Percentiles rank a stretch among this genome's conserved stretches.
These are phyloP conservation scores for Palythoa heliodiscus DNA, from an alignment of 92 coral and sea anemone genomes.

Conservation along the genomic window DNA sequence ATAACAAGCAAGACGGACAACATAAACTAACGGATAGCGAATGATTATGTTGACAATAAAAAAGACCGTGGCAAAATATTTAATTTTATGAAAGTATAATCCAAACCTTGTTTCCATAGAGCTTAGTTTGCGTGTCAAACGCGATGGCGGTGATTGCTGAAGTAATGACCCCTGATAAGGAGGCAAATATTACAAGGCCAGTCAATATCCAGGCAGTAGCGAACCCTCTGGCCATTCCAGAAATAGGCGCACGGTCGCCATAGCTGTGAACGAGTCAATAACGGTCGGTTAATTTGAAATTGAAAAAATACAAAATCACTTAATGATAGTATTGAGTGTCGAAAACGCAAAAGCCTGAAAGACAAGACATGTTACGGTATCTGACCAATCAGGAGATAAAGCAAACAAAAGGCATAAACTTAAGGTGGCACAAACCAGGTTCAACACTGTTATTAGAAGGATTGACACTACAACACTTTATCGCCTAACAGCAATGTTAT, in stretches of 20 bases:
- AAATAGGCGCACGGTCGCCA: constrained; percentile 34
- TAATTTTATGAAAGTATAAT: background rate
- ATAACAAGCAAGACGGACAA: too few species aligned
- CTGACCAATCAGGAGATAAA: too few species aligned
- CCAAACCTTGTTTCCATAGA: constrained; percentile 27
- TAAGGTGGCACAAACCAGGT: too few species aligned
- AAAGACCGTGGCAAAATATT: too few species aligned
- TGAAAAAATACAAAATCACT: background rate
- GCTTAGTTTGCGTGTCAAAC: background rate
- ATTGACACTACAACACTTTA: too few species aligned
- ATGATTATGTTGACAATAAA: too few species aligned
- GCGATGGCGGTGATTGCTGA: constrained; percentile 2
- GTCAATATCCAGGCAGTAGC: constrained; percentile 12
- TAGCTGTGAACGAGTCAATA: background rate
- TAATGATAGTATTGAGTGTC: background rate
- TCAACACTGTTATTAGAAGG: too few species aligned
- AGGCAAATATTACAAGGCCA: constrained; percentile 24
- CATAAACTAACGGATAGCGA: too few species aligned
- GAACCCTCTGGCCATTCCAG: background rate
- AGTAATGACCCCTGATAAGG: constrained; percentile 17
- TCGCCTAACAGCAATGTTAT: too few species aligned
- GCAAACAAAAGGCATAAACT: too few species aligned
- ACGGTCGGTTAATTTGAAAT: background rate
- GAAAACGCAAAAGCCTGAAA: too few species aligned
- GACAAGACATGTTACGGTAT: too few species aligned